Conservation (phyloP, 2,888 invertebrate genomes). For the Nasonia oneida region DNA sequence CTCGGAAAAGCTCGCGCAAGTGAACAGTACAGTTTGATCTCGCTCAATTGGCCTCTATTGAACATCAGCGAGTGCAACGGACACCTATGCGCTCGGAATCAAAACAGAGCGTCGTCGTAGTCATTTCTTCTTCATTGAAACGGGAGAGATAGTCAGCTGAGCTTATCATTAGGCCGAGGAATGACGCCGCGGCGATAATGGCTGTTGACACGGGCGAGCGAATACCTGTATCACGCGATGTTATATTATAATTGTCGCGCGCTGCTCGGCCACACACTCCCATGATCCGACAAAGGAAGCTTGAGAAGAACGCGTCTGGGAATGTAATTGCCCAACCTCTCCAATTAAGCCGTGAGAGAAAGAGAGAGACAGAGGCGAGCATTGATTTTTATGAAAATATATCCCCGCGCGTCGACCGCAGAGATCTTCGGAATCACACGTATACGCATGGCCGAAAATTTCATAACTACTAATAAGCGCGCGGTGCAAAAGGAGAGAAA, state of each 20-base stretch:
- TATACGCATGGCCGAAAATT: slow-evolving; percentile 66
- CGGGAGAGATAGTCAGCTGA: slow-evolving; percentile 62
- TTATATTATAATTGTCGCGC: not conserved
- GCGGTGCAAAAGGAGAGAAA: slow-evolving; percentile 68
- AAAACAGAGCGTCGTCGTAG: not conserved
- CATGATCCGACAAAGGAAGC: not conserved
- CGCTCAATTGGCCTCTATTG: slow-evolving; percentile 10
- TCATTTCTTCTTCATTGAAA: slow-evolving; percentile 32
- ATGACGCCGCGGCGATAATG: slow-evolving; percentile 62
- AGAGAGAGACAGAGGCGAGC: not conserved
- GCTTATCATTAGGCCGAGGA: slow-evolving; percentile 64
- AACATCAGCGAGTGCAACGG: not conserved
- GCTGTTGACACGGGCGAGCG: not conserved
- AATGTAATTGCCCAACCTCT: slow-evolving; percentile 27
- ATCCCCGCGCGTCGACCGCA: not conserved
- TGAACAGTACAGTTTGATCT: not conserved
- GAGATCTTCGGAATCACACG: slow-evolving; percentile 36
- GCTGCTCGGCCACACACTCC: not conserved
- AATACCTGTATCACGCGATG: not conserved
- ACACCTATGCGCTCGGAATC: not conserved
- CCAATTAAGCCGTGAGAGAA: slow-evolving; percentile 26
- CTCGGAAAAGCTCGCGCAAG: slow-evolving; percentile 22
- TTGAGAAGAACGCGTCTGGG: slow-evolving; percentile 10
- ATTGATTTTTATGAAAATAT: slow-evolving; percentile 52
- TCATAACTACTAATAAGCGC: slow-evolving; percentile 76